A percentile compares a stretch with the other conserved stretches of the same genome.
phyloP scores from a whole-genome alignment of 2,113 vertebrate species.

The Semnornis frantzii region DNA sequence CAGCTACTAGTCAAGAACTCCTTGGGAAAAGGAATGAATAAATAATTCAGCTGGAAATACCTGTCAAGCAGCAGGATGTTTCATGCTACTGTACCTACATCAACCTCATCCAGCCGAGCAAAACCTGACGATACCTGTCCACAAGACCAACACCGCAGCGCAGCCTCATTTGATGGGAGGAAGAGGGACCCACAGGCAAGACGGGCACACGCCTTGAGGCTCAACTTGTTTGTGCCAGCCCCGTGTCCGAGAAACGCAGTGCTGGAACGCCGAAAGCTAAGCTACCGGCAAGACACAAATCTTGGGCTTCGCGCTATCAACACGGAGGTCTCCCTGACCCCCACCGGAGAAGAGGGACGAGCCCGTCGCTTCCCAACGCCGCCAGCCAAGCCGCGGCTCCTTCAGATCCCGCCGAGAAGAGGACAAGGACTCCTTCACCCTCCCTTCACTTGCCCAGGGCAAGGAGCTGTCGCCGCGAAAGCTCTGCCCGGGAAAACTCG shows the following conservation, averaged over 20 bases:
- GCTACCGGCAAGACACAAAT: not conserved
- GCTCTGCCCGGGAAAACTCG: not conserved
- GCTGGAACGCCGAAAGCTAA: not conserved
- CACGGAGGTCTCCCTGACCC: no score
- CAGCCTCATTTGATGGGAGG: not conserved
- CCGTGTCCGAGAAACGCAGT: fast-evolving
- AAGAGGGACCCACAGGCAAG: not conserved
- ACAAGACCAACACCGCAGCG: not conserved
- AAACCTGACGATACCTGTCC: not conserved
- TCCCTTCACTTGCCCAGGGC: no score
- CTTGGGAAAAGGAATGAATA: not conserved
- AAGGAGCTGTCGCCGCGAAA: not conserved
- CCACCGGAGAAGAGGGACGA: not conserved
- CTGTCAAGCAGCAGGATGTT: constrained; percentile 29
- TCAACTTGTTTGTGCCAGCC: not conserved
- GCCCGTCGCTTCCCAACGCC: not conserved
- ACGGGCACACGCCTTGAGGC: not conserved
- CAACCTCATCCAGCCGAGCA: not conserved
- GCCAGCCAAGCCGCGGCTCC: not conserved
- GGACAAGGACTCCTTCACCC: not conserved
- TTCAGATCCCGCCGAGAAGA: no score
- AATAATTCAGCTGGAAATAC: constrained; percentile 53
- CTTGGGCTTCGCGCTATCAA: fast-evolving
- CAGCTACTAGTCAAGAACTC: not conserved
- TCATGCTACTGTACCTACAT: not conserved